phyloP scores from a whole-genome alignment of 2,797 vertebrate genomes.

The Enteromius paludinosus region DNA sequence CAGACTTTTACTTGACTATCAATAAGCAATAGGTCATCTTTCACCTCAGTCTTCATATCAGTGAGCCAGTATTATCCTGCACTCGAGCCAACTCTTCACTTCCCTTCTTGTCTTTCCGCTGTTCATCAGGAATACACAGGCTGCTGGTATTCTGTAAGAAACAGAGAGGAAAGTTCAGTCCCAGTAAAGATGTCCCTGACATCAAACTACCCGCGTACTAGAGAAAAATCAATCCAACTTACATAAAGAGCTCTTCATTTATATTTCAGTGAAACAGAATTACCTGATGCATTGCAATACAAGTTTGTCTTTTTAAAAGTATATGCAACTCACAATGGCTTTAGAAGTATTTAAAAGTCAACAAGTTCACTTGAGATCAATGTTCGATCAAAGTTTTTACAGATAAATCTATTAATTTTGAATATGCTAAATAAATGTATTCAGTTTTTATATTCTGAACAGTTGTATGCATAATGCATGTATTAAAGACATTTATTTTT shows the following conservation, averaged over 20 bases:
- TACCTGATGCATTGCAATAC: neutral
- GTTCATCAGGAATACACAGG: conserved; percentile 48
- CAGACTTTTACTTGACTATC: neutral
- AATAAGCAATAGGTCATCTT: conserved; percentile 31
- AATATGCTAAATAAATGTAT: neutral
- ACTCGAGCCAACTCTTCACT: conserved; percentile 46
- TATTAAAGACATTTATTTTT: neutral
- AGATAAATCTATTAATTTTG: neutral
- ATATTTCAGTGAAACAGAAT: neutral
- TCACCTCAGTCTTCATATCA: conserved; percentile 53
- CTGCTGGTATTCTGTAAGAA: conserved; percentile 69
- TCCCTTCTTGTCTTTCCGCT: conserved; percentile 13
- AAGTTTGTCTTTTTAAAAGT: neutral
- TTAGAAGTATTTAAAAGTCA: neutral
- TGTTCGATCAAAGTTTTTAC: neutral
- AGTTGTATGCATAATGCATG: neutral
- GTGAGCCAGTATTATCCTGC: conserved; percentile 54
- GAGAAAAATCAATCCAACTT: neutral
- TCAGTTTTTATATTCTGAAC: neutral
- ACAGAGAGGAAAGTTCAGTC: neutral
- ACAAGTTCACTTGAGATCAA: neutral
- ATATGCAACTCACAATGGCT: neutral
- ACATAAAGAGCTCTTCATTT: neutral
- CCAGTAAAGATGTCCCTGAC: neutral
- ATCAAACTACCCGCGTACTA: neutral